A percentile compares a stretch with the other conserved stretches of the same genome.
Evolutionary conservation across 37 sponge, comb jelly and placozoan genomes (phyloP).

Genomic region (Ephydatia muelleri): DNA sequence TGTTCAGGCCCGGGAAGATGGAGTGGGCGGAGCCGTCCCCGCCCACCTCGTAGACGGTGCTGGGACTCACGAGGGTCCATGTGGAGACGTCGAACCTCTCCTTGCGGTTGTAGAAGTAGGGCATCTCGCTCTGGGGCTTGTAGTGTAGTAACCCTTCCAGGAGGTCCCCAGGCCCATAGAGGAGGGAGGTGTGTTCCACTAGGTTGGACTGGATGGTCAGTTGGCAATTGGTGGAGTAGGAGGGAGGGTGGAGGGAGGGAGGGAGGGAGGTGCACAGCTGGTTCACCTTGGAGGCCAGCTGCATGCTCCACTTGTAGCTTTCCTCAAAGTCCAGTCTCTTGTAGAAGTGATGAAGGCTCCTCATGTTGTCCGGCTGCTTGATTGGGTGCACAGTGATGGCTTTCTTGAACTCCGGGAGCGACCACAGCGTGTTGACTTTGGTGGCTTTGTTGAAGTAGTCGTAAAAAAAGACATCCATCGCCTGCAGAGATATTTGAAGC

Average conservation of each 20-base stretch:
- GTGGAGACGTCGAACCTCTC: slow-evolving; percentile 26
- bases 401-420: slow-evolving; percentile 7
- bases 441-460: slow-evolving; percentile 31
- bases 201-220: slow-evolving; percentile 22
- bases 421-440: slow-evolving; percentile 49
- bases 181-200: not conserved
- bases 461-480: slow-evolving; percentile 4
- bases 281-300: slow-evolving; percentile 23
- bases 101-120: slow-evolving; percentile 10
- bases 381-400: slow-evolving; percentile 56
- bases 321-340: slow-evolving; percentile 27
- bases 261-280: slow-evolving; percentile 11
- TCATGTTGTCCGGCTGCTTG: slow-evolving; percentile 62
- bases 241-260: slow-evolving; percentile 17
- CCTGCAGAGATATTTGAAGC: not conserved
- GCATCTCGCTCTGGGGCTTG: not conserved
- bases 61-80: slow-evolving; percentile 22
- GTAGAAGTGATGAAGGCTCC: slow-evolving; percentile 45
- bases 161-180: not conserved
- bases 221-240: slow-evolving; percentile 15
- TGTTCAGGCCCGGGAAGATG: not conserved
- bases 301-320: not conserved
- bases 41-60: not conserved
- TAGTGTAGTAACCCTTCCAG: not conserved
- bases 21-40: slow-evolving; percentile 6